Evolutionary conservation across 2,888 invertebrate species (phyloP).

Genomic region (Isoperla grammatica): DNA sequence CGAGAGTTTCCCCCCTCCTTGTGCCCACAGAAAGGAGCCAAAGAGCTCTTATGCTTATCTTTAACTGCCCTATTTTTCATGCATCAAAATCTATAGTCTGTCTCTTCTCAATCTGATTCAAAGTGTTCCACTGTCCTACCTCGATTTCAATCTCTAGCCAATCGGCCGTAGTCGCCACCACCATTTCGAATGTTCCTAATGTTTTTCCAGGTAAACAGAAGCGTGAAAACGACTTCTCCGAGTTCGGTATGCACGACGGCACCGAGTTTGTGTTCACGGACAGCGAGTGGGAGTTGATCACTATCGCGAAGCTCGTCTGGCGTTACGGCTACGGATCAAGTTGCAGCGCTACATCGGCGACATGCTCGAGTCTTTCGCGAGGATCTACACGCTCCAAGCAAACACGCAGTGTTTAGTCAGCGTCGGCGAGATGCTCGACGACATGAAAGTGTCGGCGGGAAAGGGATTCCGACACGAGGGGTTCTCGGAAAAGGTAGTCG

Average conservation of each 20-base stretch:
- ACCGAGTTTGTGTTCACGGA: constrained; percentile 49
- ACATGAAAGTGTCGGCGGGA: constrained; percentile 45
- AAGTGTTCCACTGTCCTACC: too few relatives aligned
- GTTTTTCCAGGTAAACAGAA: constrained; percentile 39
- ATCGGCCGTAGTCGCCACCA: too few relatives aligned
- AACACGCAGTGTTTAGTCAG: constrained; percentile 47
- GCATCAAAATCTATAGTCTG: too few relatives aligned
- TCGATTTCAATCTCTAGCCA: too few relatives aligned
- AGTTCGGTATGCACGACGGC: constrained; percentile 49
- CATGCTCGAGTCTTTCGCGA: constrained; percentile 44
- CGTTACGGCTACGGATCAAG: constrained; percentile 50
- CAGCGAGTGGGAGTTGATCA: constrained; percentile 45
- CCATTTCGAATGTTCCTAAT: too few relatives aligned
- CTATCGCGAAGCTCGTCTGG: constrained; percentile 47
- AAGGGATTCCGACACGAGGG: constrained; percentile 43
- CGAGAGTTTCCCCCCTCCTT: too few relatives aligned
- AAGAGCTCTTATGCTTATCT: too few relatives aligned
- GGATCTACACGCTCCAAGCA: constrained; percentile 53
- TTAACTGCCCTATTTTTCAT: too few relatives aligned
- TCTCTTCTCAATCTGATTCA: too few relatives aligned
- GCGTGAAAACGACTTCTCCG: constrained; percentile 31
- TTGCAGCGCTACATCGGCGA: constrained; percentile 43
- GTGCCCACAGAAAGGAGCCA: too few relatives aligned
- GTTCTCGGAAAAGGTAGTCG: constrained; percentile 46
- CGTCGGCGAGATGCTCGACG: constrained; percentile 47